Evolutionary conservation across 2,888 invertebrate genomes (phyloP).

Genomic region (Yponomeuta evonymella): DNA sequence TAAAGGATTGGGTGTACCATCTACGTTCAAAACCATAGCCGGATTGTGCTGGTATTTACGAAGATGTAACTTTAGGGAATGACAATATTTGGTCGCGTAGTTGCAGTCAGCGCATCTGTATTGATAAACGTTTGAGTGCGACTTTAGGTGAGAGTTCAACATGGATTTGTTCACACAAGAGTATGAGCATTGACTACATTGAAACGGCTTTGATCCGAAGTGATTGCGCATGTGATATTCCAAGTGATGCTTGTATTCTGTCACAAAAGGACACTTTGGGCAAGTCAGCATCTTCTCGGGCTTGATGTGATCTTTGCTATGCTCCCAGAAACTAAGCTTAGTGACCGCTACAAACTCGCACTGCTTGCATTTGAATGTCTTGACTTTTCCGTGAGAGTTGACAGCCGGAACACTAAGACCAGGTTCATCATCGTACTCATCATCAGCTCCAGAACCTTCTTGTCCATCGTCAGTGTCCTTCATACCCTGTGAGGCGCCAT

Average conservation of each 20-base stretch:
- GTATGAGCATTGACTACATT: conserved; percentile 92
- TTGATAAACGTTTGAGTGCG: conserved; percentile 94
- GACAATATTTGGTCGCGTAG: conserved; percentile 98
- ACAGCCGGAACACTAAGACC: conserved; percentile 79
- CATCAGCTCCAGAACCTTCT: conserved; percentile 65
- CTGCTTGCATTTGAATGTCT: conserved; percentile 94
- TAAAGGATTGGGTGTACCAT: conserved; percentile 91
- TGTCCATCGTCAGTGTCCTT: conserved; percentile 62
- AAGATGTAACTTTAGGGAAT: conserved; percentile 96
- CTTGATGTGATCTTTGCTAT: conserved; percentile 93
- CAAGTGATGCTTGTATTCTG: conserved; percentile 98
- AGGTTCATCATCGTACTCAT: conserved; percentile 75
- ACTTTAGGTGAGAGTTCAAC: conserved; percentile 98
- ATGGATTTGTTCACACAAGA: conserved; percentile 99
- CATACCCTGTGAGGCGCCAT: conserved; percentile 46
- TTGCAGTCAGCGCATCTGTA: conserved; percentile 95
- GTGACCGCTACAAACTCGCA: conserved; percentile 90
- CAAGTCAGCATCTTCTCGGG: conserved; percentile 94
- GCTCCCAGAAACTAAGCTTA: conserved; percentile 96
- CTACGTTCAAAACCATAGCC: conserved; percentile 91
- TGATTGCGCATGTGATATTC: conserved; percentile 98
- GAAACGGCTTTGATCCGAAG: conserved; percentile 95
- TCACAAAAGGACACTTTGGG: conserved; percentile 96
- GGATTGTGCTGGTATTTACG: conserved; percentile 94
- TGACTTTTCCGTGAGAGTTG: conserved; percentile 88